Evolutionary conservation across 1,140 invertebrate species (phyloP), one percentile per base, ranked within the genome.

Genomic region (Lithobius niger): DNA sequence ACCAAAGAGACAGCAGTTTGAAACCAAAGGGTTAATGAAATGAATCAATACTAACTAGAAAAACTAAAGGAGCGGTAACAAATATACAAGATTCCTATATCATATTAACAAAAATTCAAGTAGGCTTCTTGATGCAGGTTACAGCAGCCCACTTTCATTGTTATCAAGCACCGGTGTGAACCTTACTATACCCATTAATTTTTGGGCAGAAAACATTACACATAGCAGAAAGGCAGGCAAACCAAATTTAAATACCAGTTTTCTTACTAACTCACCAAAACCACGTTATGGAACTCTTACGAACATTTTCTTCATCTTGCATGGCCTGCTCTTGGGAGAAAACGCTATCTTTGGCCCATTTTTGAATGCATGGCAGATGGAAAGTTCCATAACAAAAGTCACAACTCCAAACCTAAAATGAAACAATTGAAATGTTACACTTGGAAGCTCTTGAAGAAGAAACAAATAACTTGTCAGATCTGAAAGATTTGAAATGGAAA

Each of bases 311-410:
- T 15, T 52, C 47, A 40, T 62, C 62, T 42, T 61, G 60, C 50
- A 64, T 61, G 48, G 63, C 69, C 67, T 79, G 67, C 65, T 77
- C 79, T 64, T 82, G 69, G 64, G 84, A 77, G 62, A 79, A 79
- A 65, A 88, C 79, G 59, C 85, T 88, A 66, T 96, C 91, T 60
- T 83, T 86, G 0, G 87, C 83, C 93, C 93, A 97, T 64, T 87
- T 83, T 68, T 92, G 84, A 57, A 94, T 88, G 64, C 93, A 97
- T 24, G 76, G 75, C 6, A 97, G 71, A 72, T 97, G 93, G 64
- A 95, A 83, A 66, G 85, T 83, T 22, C 81, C 80, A 66, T 74
- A 87, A 65, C 89, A 94, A 40, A 78, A 78, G 0, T 65, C 65
- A 68, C 89, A 95, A 52, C 76, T 88, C 89, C 89, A 94, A 51